phyloP scores from a whole-genome alignment of 2,797 vertebrate species.

The Eupleurogrammus muticus region DNA sequence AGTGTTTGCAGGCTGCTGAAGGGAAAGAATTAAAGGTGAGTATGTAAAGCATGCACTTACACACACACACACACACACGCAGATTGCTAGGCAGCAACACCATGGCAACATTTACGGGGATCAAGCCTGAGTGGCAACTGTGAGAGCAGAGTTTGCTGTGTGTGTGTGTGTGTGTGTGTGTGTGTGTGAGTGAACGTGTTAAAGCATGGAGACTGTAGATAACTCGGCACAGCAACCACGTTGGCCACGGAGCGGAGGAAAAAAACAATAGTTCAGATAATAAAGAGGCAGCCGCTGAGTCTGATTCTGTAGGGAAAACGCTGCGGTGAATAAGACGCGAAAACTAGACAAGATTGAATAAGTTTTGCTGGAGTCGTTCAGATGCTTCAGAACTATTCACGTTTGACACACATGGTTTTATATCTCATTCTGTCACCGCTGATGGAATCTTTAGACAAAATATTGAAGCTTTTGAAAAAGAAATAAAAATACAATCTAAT shows the following conservation, averaged over 20 bases:
- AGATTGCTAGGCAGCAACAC: constrained; percentile 66
- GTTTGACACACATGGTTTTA: background rate
- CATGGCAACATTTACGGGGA: constrained; percentile 65
- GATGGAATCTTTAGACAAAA: too few relatives aligned
- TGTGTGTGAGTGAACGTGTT: constrained; percentile 46
- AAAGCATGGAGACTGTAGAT: constrained; percentile 60
- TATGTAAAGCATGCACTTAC: constrained; percentile 32
- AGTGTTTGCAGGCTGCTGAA: constrained; percentile 68
- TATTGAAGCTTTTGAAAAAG: too few relatives aligned
- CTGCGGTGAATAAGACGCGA: background rate
- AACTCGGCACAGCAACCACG: constrained; percentile 58
- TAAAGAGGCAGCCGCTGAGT: constrained; percentile 19
- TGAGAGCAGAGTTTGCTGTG: constrained; percentile 42
- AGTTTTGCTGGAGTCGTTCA: constrained; percentile 12
- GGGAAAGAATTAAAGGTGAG: constrained; percentile 67
- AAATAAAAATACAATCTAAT: too few relatives aligned
- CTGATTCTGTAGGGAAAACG: constrained; percentile 13
- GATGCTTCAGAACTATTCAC: background rate
- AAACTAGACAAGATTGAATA: constrained; percentile 13
- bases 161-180: background rate
- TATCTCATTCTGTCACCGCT: too few relatives aligned
- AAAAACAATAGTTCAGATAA: constrained; percentile 43
- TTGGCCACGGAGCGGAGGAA: constrained; percentile 55
- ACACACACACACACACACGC: constrained; percentile 8
- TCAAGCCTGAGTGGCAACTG: constrained; percentile 53